Evolutionary conservation across 2,888 invertebrate genomes (phyloP).

Genomic region (Calameuta filiformis): DNA sequence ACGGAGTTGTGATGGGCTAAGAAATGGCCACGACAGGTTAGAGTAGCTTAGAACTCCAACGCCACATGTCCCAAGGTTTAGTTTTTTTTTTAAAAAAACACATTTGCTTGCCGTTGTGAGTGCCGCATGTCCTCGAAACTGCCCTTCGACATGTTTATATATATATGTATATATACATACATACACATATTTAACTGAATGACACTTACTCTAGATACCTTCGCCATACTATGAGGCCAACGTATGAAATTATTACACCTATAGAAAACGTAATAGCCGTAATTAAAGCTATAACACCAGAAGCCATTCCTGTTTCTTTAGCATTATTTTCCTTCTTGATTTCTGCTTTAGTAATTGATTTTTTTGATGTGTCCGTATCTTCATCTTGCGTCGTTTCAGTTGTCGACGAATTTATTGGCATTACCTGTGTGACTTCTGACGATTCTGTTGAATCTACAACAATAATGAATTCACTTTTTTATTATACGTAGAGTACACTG

Average conservation of each 20-base stretch:
- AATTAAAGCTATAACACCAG: conserved; percentile 50
- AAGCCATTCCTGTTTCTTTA: conserved; percentile 36
- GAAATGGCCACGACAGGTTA: no score
- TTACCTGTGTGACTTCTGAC: no score
- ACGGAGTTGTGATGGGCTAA: no score
- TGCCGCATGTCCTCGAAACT: no score
- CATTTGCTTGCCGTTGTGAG: no score
- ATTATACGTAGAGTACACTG: no score
- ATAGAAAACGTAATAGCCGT: conserved; percentile 55
- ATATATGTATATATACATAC: conserved; percentile 2
- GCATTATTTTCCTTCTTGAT: conserved; percentile 17
- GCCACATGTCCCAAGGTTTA: no score
- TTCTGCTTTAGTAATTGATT: background rate
- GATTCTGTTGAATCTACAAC: background rate
- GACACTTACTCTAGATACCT: conserved; percentile 65
- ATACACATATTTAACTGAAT: conserved; percentile 15
- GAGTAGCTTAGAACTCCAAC: no score
- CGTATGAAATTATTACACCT: conserved; percentile 60
- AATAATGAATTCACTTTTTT: no score
- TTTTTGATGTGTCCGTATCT: background rate
- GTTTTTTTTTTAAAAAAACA: no score
- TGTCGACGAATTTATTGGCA: background rate
- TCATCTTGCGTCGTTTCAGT: background rate
- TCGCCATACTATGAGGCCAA: conserved; percentile 64
- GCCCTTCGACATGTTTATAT: no score